phyloP scores from a whole-genome alignment of 2,113 vertebrate genomes.

The Redunca redunca region DNA sequence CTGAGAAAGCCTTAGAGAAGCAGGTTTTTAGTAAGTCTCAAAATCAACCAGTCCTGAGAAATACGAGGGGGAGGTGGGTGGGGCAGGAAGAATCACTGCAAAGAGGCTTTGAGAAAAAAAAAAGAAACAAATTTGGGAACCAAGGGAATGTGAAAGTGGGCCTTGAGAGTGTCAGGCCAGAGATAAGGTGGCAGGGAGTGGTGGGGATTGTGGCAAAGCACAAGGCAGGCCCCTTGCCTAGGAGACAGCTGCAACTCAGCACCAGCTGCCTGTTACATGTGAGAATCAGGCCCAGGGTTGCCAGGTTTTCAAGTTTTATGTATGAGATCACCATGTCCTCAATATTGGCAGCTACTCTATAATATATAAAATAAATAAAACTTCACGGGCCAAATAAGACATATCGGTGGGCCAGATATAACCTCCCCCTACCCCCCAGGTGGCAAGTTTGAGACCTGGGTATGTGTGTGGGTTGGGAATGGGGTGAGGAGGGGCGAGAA shows the following conservation, averaged over 20 bases:
- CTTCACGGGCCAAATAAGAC: neutral
- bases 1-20: neutral
- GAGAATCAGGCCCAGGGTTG: neutral
- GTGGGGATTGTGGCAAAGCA: neutral
- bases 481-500: neutral
- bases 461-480: neutral
- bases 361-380: neutral
- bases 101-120: neutral
- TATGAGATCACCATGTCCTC: neutral
- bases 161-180: neutral
- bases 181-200: neutral
- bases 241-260: neutral
- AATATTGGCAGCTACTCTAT: neutral
- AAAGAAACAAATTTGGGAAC: neutral
- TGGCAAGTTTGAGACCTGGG: neutral
- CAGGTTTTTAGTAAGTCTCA: neutral
- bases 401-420: accelerated
- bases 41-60: neutral
- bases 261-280: neutral
- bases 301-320: neutral
- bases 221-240: neutral
- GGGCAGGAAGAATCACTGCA: neutral
- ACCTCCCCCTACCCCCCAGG: neutral
- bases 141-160: accelerated
- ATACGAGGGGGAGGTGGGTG: accelerated